A percentile compares a stretch with the other conserved stretches of the same genome.
phyloP scores from a whole-genome alignment of 2,888 invertebrate species.

The Myopa testacea region DNA sequence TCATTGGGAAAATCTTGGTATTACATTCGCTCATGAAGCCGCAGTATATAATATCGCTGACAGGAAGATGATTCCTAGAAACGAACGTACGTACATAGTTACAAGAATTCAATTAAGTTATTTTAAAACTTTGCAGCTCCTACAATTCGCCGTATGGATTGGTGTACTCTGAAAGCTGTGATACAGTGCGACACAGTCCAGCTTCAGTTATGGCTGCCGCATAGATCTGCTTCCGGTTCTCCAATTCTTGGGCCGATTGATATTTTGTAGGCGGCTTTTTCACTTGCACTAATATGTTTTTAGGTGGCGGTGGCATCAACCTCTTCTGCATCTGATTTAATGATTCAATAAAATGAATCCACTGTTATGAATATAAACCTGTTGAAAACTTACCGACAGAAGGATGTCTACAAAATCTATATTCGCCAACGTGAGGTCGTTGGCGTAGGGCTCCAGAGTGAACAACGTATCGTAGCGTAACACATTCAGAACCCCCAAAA shows the following conservation, averaged over 20 bases:
- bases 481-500: slow-evolving; percentile 52
- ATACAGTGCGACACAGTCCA: slow-evolving; percentile 61
- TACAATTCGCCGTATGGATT: slow-evolving; percentile 57
- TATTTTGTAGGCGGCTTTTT: background rate
- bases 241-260: slow-evolving; percentile 12
- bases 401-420: slow-evolving; percentile 53
- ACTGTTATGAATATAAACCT: background rate
- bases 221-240: slow-evolving; percentile 39
- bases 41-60: slow-evolving; percentile 46
- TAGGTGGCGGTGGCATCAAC: slow-evolving; percentile 8
- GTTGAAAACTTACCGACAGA: slow-evolving; percentile 46
- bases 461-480: slow-evolving; percentile 55
- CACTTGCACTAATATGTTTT: background rate
- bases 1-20: slow-evolving; percentile 47
- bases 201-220: slow-evolving; percentile 61
- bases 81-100: background rate
- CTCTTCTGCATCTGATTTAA: slow-evolving; percentile 20
- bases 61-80: slow-evolving; percentile 46
- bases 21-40: slow-evolving; percentile 54
- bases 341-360: background rate
- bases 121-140: slow-evolving; percentile 23
- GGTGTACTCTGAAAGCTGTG: slow-evolving; percentile 55
- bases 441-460: slow-evolving; percentile 52
- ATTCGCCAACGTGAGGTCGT: slow-evolving; percentile 54
- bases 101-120: background rate